A percentile compares a stretch with the other conserved stretches of the same genome.
These are phyloP conservation scores for Geodia barretti DNA, from an alignment of 37 sponge, comb jelly and placozoan species.

Conservation along the genomic window DNA sequence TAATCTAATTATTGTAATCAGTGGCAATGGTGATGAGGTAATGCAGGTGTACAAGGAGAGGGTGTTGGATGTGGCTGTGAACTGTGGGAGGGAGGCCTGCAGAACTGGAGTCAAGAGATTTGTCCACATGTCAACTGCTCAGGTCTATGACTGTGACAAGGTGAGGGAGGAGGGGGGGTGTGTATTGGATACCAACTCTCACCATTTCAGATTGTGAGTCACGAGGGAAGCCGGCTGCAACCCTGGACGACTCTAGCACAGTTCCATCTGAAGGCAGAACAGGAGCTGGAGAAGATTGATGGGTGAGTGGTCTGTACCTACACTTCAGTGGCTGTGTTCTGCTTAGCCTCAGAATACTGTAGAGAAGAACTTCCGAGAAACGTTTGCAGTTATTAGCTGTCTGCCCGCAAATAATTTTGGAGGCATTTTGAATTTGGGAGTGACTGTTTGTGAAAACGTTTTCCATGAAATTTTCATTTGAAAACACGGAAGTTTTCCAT, in stretches of 20 bases:
- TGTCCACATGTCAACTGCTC: slow-evolving; percentile 91
- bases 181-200: background rate
- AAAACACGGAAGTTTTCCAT: no score
- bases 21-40: background rate
- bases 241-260: slow-evolving; percentile 88
- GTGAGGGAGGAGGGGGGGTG: slow-evolving; percentile 36
- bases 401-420: background rate
- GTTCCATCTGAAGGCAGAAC: slow-evolving; percentile 84
- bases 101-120: slow-evolving; percentile 66
- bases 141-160: slow-evolving; percentile 85
- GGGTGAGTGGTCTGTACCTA: no score
- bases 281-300: slow-evolving; percentile 51
- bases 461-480: no score
- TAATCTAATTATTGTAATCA: background rate
- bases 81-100: slow-evolving; percentile 77
- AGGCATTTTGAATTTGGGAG: no score
- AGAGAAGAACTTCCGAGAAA: background rate
- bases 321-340: background rate
- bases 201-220: slow-evolving; percentile 58
- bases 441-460: no score
- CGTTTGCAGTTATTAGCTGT: background rate
- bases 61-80: slow-evolving; percentile 72
- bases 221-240: slow-evolving; percentile 60
- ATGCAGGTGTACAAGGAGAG: slow-evolving; percentile 93
- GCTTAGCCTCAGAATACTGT: background rate